Evolutionary conservation across 1,140 invertebrate genomes (phyloP).

Genomic region (Drosophila varians): DNA sequence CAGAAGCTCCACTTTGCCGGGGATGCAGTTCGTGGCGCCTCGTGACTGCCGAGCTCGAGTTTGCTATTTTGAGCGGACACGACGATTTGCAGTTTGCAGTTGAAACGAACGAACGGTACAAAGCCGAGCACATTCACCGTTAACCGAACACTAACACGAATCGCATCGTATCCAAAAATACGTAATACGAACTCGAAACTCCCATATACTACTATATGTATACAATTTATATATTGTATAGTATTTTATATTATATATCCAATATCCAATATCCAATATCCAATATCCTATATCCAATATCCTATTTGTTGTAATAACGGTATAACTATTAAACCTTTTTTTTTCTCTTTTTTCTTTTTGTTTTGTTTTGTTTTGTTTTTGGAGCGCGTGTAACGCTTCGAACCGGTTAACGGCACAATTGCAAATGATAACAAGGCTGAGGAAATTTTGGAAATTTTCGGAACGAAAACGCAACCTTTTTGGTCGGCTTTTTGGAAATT

Average conservation of each 20-base stretch:
- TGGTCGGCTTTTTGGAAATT: slow-evolving; percentile 33
- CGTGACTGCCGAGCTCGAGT: not conserved
- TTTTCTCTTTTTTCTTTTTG: too few relatives aligned
- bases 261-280: not conserved
- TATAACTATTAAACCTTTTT: not conserved
- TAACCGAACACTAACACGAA: slow-evolving; percentile 2
- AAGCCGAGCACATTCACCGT: not conserved
- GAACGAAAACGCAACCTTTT: slow-evolving; percentile 60
- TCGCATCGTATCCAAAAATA: slow-evolving; percentile 13
- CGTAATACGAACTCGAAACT: slow-evolving; percentile 2
- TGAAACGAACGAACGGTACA: not conserved
- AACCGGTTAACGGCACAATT: slow-evolving; percentile 81
- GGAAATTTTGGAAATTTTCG: slow-evolving; percentile 80
- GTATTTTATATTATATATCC: not conserved
- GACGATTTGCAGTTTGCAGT: slow-evolving; percentile 49
- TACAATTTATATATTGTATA: not conserved
- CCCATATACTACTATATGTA: not conserved
- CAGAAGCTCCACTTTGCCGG: not conserved
- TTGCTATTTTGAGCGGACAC: slow-evolving; percentile 55
- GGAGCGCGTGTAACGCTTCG: slow-evolving; percentile 40
- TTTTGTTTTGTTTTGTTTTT: not conserved
- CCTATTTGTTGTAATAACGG: not conserved
- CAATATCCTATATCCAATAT: not conserved
- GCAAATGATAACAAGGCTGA: slow-evolving; percentile 78
- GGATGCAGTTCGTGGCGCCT: slow-evolving; percentile 28